Evolutionary conservation across 2,113 vertebrate genomes (phyloP), one percentile per base, ranked within the genome.

Genomic region (Centropristis striata): DNA sequence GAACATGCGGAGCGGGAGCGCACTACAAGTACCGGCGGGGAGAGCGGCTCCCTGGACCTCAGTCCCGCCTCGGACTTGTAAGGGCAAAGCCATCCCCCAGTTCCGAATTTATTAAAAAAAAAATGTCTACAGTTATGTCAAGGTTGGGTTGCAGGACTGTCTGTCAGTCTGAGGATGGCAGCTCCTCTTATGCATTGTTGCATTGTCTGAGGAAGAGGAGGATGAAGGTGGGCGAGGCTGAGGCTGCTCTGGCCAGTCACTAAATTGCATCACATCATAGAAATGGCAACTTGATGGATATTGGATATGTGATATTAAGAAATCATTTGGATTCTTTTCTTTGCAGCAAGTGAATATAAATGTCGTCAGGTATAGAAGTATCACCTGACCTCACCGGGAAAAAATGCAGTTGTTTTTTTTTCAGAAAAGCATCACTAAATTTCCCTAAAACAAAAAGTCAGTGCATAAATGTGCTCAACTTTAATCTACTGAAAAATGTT

Each of bases 21-120:
- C 39, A 96, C 95, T 96, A 95, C 95, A 94, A 90, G 59, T 94
- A 91, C 94, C 94, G 78, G 93, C 57, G 90, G 87, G 88, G 85
- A 37, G 69, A 70, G 91, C 92, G 90, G 73, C 49, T 75, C 71
- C 91, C 84, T 90, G 92, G 91, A 86, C 88, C 88, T 84, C 86
- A 64, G 94, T 90, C 93, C 94, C 93, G 94, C 94, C 95, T 94
- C 59, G 87, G 87, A 90, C 90, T 73, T 91, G 85, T 90, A 71
- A 88, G 85, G 88, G 89, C 88, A 88, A 93, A 85, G 77, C 81
- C 81, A 80, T 42, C 75, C 78, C 51, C 66, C 59, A 64, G 21
- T 81, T 64, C 81, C 63, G 46, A 85, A 83, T 75, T 82, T 60
- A 61, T 51, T 8, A 47, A 39, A 47, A 60, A 42, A 67, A 27